phyloP scores from a whole-genome alignment of 2,797 vertebrate species.

The Toxotes lorentzi region DNA sequence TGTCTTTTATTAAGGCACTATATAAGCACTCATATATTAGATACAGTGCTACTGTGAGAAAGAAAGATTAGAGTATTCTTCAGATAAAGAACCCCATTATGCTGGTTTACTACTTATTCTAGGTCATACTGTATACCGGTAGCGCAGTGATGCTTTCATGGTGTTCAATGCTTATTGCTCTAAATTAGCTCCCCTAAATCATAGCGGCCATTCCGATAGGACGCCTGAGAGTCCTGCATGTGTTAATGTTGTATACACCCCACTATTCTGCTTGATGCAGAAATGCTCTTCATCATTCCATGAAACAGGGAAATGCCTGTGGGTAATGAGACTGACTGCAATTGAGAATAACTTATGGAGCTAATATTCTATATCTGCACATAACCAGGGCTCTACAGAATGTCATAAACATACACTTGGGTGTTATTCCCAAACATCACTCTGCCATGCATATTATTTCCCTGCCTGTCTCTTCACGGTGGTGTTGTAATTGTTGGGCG shows the following conservation, averaged over 20 bases:
- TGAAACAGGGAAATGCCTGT: conserved; percentile 81
- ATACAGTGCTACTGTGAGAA: conserved; percentile 54
- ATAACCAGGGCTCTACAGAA: conserved; percentile 77
- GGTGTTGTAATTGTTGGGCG: conserved; percentile 63
- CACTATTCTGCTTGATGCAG: conserved; percentile 76
- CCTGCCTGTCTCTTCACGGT: conserved; percentile 69
- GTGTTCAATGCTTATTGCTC: conserved; percentile 84
- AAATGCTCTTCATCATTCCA: conserved; percentile 80
- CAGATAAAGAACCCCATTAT: conserved; percentile 83
- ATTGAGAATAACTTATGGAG: conserved; percentile 88
- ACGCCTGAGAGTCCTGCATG: conserved; percentile 83
- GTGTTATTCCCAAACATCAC: conserved; percentile 78
- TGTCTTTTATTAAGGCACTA: conserved; percentile 80
- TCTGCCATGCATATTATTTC: conserved; percentile 77
- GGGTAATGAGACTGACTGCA: conserved; percentile 86
- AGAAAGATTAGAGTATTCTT: conserved; percentile 80
- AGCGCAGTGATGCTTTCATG: conserved; percentile 76
- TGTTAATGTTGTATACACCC: conserved; percentile 83
- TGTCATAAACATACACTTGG: conserved; percentile 82
- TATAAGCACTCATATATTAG: conserved; percentile 77
- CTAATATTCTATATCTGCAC: conserved; percentile 87
- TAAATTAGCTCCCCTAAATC: conserved; percentile 88
- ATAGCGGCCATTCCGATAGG: conserved; percentile 79
- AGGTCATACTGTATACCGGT: conserved; percentile 78
- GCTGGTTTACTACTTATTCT: conserved; percentile 86